Percentiles rank a stretch among this genome's conserved stretches.
Evolutionary conservation across 2,113 vertebrate genomes (phyloP).

Genomic region (Pristiophorus japonicus): DNA sequence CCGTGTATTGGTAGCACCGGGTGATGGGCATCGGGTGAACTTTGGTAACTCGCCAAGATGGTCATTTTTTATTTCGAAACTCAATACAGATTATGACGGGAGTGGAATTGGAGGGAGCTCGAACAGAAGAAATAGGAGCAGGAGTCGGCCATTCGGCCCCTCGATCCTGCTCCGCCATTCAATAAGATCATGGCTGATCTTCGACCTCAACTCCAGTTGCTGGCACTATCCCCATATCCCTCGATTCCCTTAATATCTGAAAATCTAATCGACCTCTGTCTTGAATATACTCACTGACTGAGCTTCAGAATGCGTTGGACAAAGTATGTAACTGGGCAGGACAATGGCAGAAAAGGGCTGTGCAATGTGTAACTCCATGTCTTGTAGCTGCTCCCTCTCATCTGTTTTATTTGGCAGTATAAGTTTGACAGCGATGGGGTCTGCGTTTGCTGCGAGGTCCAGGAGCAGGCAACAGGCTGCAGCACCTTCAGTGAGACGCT

Average conservation of each 20-base stretch:
- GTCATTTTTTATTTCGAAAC: background rate
- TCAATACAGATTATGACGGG: background rate
- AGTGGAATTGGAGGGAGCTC: background rate
- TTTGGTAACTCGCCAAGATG: background rate
- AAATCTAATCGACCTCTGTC: too few species aligned
- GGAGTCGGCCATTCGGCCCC: too few species aligned
- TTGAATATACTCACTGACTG: too few species aligned
- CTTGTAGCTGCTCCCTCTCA: background rate
- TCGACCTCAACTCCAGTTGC: too few species aligned
- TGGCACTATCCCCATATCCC: too few species aligned
- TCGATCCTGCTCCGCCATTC: too few species aligned
- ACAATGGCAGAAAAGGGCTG: background rate
- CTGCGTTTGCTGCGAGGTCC: constrained; percentile 91
- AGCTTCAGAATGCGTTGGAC: background rate
- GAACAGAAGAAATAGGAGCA: too few species aligned
- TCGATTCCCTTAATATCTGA: too few species aligned
- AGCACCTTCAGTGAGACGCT: constrained; percentile 88
- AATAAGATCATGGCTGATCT: too few species aligned
- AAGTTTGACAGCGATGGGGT: constrained; percentile 91
- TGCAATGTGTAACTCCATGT: background rate
- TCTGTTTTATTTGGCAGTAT: constrained; percentile 55
- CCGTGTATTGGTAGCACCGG: background rate
- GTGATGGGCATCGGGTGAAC: background rate
- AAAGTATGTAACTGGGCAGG: background rate
- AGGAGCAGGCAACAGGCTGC: constrained; percentile 84